Percentiles rank a stretch among this genome's conserved stretches.
Evolutionary conservation across 2,113 vertebrate genomes (phyloP).

Genomic region (Mastomys coucha): DNA sequence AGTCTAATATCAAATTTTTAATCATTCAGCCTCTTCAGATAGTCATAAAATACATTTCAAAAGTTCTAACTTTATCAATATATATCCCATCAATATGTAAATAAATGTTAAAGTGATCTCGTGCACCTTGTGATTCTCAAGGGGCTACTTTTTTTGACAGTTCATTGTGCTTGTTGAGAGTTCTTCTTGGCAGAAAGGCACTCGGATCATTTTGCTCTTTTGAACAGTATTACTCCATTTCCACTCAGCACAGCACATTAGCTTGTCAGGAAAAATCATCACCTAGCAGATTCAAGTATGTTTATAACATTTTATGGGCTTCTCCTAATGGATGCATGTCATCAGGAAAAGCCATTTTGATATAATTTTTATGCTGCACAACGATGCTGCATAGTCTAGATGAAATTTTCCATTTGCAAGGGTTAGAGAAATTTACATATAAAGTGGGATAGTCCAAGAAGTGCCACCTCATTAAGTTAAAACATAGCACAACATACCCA

Average conservation of each 20-base stretch:
- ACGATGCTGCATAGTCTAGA: constrained; percentile 64
- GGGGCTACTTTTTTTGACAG: neutral
- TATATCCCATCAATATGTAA: constrained; percentile 33
- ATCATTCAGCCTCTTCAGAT: neutral
- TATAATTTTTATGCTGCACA: constrained; percentile 73
- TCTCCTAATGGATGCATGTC: constrained; percentile 71
- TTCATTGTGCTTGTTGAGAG: constrained; percentile 53
- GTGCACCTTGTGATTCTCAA: constrained; percentile 31
- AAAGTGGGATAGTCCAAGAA: constrained; percentile 79
- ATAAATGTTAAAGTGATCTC: neutral
- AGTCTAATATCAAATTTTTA: neutral
- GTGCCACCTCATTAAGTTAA: constrained; percentile 80
- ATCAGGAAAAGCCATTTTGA: constrained; percentile 77
- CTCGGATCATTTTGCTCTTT: constrained; percentile 74
- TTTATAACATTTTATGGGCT: constrained; percentile 81
- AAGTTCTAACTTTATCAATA: neutral
- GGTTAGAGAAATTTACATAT: constrained; percentile 82
- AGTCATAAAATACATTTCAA: neutral
- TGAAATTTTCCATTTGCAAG: constrained; percentile 77
- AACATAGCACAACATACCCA: constrained; percentile 59
- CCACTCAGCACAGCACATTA: constrained; percentile 71
- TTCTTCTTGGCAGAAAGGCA: constrained; percentile 65
- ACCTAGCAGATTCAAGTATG: constrained; percentile 76
- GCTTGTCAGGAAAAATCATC: constrained; percentile 82
- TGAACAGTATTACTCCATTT: constrained; percentile 75